A percentile compares a stretch with the other conserved stretches of the same genome.
phyloP scores from a whole-genome alignment of 2,113 vertebrate genomes.

The Gadus macrocephalus region DNA sequence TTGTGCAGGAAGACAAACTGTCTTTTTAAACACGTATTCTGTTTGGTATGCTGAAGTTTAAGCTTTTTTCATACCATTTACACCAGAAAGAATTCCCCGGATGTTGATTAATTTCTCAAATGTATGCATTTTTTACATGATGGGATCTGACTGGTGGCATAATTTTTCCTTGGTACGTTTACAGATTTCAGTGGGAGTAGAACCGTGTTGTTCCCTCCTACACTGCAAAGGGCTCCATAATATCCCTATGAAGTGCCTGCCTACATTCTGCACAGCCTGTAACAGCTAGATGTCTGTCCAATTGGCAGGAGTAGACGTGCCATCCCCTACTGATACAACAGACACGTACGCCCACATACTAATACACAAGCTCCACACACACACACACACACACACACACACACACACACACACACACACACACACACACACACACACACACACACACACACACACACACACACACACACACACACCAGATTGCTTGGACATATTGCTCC shows the following conservation, averaged over 20 bases:
- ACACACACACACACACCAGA: constrained; percentile 13
- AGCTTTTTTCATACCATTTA: too few species aligned
- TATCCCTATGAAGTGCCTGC: constrained; percentile 30
- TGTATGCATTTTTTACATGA: constrained; percentile 11
- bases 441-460: constrained; percentile 3
- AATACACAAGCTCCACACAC: neutral
- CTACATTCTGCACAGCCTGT: constrained; percentile 38
- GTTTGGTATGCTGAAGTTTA: too few species aligned
- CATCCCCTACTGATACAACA: constrained; percentile 7
- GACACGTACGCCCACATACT: constrained; percentile 1
- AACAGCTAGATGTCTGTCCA: constrained; percentile 40
- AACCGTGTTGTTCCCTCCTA: constrained; percentile 3
- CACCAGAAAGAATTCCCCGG: too few species aligned
- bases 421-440: constrained; percentile 4
- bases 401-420: constrained; percentile 4
- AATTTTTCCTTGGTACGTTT: constrained; percentile 38
- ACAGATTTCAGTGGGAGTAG: constrained; percentile 25
- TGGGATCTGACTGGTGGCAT: constrained; percentile 2
- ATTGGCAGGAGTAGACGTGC: constrained; percentile 45
- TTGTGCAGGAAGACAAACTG: too few species aligned
- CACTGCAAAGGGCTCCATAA: neutral
- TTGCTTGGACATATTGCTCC: constrained; percentile 50
- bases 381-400: constrained; percentile 5
- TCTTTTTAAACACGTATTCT: too few species aligned
- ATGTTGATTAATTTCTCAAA: too few species aligned